Percentiles rank a stretch among this genome's conserved stretches.
Evolutionary conservation across 2,113 vertebrate species (phyloP).

Genomic region (Apodemus speciosus): DNA sequence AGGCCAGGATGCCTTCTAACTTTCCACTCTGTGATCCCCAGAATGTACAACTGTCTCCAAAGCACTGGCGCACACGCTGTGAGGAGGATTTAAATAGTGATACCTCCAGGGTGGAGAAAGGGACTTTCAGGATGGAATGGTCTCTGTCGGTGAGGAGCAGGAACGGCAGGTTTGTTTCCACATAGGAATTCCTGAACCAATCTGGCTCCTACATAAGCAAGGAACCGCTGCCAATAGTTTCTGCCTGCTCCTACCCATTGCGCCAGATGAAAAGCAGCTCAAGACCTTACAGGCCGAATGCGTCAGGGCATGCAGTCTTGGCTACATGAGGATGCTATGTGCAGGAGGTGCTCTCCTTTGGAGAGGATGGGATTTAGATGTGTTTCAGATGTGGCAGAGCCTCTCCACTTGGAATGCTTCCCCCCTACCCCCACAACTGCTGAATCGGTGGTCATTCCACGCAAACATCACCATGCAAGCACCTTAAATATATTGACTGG

Average conservation of each 20-base stretch:
- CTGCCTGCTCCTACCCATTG: conserved; percentile 44
- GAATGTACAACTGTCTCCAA: conserved; percentile 69
- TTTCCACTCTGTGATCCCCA: conserved; percentile 21
- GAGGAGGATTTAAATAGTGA: conserved; percentile 52
- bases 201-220: conserved; percentile 26
- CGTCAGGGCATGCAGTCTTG: not conserved
- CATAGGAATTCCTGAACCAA: conserved; percentile 54
- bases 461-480: conserved; percentile 34
- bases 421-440: conserved; percentile 55
- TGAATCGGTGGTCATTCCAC: conserved; percentile 16
- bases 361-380: conserved; percentile 18
- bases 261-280: conserved; percentile 47
- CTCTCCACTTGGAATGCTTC: conserved; percentile 28
- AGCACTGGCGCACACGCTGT: conserved; percentile 69
- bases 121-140: not conserved
- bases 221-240: conserved; percentile 42
- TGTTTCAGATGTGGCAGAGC: not conserved
- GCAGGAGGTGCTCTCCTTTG: not conserved
- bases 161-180: not conserved
- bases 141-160: no score
- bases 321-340: not conserved
- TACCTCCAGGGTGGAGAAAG: conserved; percentile 80
- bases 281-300: conserved; percentile 45
- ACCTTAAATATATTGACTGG: not conserved
- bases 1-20: not conserved